Evolutionary conservation across 1,140 invertebrate species (phyloP).

Genomic region (Temnothorax nylanderi): DNA sequence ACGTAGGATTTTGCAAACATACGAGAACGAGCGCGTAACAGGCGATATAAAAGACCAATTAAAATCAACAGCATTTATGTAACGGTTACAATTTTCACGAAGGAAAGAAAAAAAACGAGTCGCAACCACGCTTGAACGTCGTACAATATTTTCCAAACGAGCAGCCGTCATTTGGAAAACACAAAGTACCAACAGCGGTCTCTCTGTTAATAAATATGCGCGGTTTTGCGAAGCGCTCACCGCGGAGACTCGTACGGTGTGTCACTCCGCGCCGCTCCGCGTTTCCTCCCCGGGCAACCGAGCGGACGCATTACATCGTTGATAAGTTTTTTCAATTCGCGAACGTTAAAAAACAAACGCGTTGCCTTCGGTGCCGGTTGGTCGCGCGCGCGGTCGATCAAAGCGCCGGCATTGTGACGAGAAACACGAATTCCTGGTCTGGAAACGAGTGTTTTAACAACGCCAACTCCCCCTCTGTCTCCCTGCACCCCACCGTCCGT

Average conservation of each 20-base stretch:
- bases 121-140: slow-evolving; percentile 22
- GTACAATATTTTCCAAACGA: slow-evolving; percentile 63
- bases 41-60: slow-evolving; percentile 36
- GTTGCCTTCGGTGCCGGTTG: slow-evolving; percentile 66
- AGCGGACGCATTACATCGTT: slow-evolving; percentile 66
- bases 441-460: slow-evolving; percentile 78
- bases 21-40: background rate
- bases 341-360: slow-evolving; percentile 69
- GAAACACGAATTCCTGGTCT: slow-evolving; percentile 76
- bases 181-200: slow-evolving; percentile 59
- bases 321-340: slow-evolving; percentile 74
- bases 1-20: background rate
- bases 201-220: slow-evolving; percentile 68
- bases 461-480: slow-evolving; percentile 44
- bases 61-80: slow-evolving; percentile 50
- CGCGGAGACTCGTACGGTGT: slow-evolving; percentile 25
- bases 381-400: slow-evolving; percentile 65
- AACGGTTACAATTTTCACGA: slow-evolving; percentile 32
- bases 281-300: slow-evolving; percentile 38
- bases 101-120: slow-evolving; percentile 7
- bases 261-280: slow-evolving; percentile 5
- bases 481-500: background rate
- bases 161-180: slow-evolving; percentile 56
- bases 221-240: slow-evolving; percentile 49
- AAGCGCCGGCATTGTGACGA: slow-evolving; percentile 73